Conservation (phyloP, 2,113 vertebrate species). For the Hippopotamus amphibius region DNA sequence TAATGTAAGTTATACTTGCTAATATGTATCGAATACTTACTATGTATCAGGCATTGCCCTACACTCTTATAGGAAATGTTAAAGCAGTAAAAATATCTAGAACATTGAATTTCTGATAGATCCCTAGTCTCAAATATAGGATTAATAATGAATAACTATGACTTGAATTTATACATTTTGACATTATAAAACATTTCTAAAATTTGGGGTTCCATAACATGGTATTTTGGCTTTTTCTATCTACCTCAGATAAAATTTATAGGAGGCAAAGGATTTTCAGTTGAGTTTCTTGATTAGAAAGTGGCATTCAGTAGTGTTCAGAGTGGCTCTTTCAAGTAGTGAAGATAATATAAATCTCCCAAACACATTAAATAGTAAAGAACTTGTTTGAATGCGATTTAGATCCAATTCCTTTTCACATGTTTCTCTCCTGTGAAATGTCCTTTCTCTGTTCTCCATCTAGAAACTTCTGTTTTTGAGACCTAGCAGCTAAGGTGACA, state of each 20-base stretch:
- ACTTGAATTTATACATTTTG: neutral
- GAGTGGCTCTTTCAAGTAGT: neutral
- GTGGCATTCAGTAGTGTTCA: neutral
- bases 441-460: neutral
- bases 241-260: neutral
- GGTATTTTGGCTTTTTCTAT: neutral
- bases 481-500: neutral
- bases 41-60: neutral
- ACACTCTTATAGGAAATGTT: neutral
- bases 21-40: neutral
- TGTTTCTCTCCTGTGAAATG: neutral
- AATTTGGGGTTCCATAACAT: neutral
- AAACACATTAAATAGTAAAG: neutral
- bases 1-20: neutral
- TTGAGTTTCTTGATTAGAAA: neutral
- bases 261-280: neutral
- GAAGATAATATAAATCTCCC: neutral
- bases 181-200: slow-evolving; percentile 1
- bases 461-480: neutral
- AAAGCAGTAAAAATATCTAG: neutral
- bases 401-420: neutral
- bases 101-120: slow-evolving; percentile 39
- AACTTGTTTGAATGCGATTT: neutral
- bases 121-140: neutral
- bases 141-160: neutral